Evolutionary conservation across 23 tunicate species (phyloP).

Genomic region (Trididemnum nubilum): DNA sequence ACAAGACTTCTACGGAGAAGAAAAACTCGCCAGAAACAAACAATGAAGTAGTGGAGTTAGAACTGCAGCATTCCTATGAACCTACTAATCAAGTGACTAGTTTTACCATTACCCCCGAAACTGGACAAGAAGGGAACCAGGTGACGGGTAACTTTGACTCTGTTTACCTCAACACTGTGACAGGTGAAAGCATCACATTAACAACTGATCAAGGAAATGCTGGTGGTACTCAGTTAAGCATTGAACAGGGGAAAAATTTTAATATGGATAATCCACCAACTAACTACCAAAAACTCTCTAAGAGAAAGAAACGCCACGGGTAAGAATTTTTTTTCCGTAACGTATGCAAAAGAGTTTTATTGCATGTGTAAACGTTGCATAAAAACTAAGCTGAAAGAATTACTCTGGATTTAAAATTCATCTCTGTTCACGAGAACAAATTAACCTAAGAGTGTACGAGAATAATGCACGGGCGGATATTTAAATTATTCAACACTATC

Average conservation of each 20-base stretch:
- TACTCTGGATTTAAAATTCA: too few species aligned
- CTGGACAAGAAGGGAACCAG: background rate
- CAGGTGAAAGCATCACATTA: constrained; percentile 11
- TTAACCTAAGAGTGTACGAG: too few species aligned
- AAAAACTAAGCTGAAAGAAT: too few species aligned
- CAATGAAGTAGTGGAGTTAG: constrained; percentile 54
- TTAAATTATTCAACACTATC: too few species aligned
- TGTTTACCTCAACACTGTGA: background rate
- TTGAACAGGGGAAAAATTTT: constrained; percentile 36
- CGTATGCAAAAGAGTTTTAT: too few species aligned
- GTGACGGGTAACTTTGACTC: background rate
- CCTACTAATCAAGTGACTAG: background rate
- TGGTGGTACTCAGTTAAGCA: background rate
- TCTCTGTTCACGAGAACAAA: too few species aligned
- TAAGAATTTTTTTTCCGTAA: constrained; percentile 8
- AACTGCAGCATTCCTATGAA: constrained; percentile 44
- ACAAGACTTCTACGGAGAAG: background rate
- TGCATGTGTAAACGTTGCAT: too few species aligned
- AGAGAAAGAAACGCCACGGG: constrained; percentile 60
- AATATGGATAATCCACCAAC: background rate
- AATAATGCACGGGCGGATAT: too few species aligned
- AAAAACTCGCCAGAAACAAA: background rate
- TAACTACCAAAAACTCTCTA: background rate
- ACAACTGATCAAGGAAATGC: background rate
- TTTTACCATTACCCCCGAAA: background rate